Base-by-base conservation (phyloP, 2,888 invertebrate genomes). In the Hermaeophaga mercurialis region DNA sequence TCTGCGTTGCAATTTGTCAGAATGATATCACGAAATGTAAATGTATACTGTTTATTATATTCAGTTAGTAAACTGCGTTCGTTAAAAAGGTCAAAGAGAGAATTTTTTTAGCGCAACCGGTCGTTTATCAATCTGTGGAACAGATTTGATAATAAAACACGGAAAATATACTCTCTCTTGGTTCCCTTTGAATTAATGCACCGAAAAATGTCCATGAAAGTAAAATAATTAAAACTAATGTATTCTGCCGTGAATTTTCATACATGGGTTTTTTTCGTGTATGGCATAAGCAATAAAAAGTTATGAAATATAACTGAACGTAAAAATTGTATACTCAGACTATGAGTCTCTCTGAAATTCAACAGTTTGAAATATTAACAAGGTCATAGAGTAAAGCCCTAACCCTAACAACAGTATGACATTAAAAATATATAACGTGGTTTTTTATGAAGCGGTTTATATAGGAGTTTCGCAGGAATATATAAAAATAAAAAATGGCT, bases 201-300 rank as follows among this genome's bases (percentile, higher is more conserved):
- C 31, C 8, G 8, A 41, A 41, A 41, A 41, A 41, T 39, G 26
- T n/a, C 11, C 31, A 11, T 31, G 24, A 34, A 52, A 52, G 19
- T 52, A 43, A 33, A 52, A 52, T 52, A 52, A 43, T 43, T 52
- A 52, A 52, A 52, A 43, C 33, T 43, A 44, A 52, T 52, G 24
- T 38, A 43, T 15, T 17, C 15, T 24, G 17, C 24, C 1, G 24
- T 18, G 43, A 9, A 33, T 43, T 52, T 50, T 33, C 12, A 24
- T 19, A 24, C 41, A 22, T 22, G 22, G 9, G 11, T 22, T 26
- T 41, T 41, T 33, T 48, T 24, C 11, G 19, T 18, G 17, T 34
- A 34, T 24, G 12, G 31, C 6, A 17, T 33, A 33, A 11, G 43
- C 33, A 38, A 33, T 43, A 52, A 52, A 52, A 52, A 24, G 39